Base-by-base conservation (phyloP, 2,797 vertebrate species). In the Rhabdomys pumilio region DNA sequence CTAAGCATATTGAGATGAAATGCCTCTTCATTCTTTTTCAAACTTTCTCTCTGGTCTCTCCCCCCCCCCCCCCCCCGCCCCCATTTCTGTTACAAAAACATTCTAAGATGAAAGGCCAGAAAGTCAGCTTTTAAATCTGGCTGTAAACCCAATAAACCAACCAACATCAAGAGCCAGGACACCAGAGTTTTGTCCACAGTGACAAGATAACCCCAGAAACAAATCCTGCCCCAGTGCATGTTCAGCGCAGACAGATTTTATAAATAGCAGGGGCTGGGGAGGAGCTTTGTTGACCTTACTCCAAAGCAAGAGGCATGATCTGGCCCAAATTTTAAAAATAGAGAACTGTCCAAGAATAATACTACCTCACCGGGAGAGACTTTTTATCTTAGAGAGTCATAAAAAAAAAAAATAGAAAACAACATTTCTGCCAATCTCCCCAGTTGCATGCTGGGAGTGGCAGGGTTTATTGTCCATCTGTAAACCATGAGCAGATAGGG, bases 261-360 rank as follows among this genome's bases (percentile, higher is more conserved):
- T 98, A 98, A 98, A 98, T 97, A 98, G 94, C 55, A 61, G 96
- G 91, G 96, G 41, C 93, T 96, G 97, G 93, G 96, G 98, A 98
- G 96, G 69, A 97, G 98, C 92, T 97, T 96, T 79, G 91, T 86
- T 97, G 97, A 98, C 94, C 98, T 96, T 87, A 95, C 97, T 97
- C 97, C 98, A 41, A 97, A 97, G 95, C 80, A 96, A 97, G 83
- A 97, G 97, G 47, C 95, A 59, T 87, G 96, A 84, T 97, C 98
- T 97, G 92, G 97, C 90, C 26, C 12, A 96, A 97, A 97, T 97
- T 97, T 97, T 98, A 98, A 98, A 98, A 98, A 98, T 97, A 98
- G 96, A 97, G 38, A 61, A 34, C 47, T 26, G 19, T 91, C 96
- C 96, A 96, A 97, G 84, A 97, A 96, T 80, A 96, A 92, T 61